Base-by-base conservation (phyloP, 1,140 invertebrate genomes). In the Drosophila santomea region DNA sequence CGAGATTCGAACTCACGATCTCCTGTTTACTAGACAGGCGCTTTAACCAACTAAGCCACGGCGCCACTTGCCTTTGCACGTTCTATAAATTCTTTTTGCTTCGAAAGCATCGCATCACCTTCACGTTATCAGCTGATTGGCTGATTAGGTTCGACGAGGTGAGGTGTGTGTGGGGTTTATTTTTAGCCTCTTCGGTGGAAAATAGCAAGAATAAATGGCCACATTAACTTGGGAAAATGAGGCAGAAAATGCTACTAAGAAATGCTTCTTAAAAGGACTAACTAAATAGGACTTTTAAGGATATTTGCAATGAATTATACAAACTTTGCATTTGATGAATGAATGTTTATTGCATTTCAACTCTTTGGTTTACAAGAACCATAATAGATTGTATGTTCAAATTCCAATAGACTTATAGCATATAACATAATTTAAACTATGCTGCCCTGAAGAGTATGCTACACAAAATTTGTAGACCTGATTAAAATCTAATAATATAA, bases 11-110 rank as follows among this genome's bases (percentile, higher is more conserved):
- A 94, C 93, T 93, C 93, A 91, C 91, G 93, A 94, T 94, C 93
- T 94, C 93, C 93, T 94, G 93, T 94, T 94, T 94, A 94, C 93
- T 94, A 94, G 93, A 94, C 93, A 94, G 93, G 93, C 93, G 93
- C 93, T 94, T 94, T 94, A 94, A 94, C 93, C 93, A 94, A 94
- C 93, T 94, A 94, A 94, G 93, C 93, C 93, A 94, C 93, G 93
- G 93, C 93, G 93, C 93, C 93, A 55, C 28, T 41, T 69, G 67
- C 3, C n/a, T 25, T 14, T 35, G 8, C 2, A 8, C 11, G 23
- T 28, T 48, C 47, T 8, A 48, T 32, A 28, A 39, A 15, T 23
- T 39, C 25, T 71, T 56, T 7, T 36, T 71, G 10, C 15, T 28
- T 6, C 1, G 11, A 23, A 20, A 8, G 15, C 8, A 5, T 25